A percentile compares a stretch with the other conserved stretches of the same genome.
Evolutionary conservation across 2,888 invertebrate genomes (phyloP).

Genomic region (Automeris io): DNA sequence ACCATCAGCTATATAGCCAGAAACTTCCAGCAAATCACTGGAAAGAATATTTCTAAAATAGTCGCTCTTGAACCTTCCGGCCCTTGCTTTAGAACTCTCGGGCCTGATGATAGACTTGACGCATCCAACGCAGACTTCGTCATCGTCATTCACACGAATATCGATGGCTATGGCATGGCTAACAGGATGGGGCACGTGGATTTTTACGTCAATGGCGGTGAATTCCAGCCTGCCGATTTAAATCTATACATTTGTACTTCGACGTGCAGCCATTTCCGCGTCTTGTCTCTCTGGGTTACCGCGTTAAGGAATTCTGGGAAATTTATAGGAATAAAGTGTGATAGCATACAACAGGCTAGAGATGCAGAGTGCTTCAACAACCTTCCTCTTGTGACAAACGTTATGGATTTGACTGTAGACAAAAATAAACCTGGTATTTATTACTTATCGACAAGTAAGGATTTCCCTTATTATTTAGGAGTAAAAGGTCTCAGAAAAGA

Average conservation of each 20-base stretch:
- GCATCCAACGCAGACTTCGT: slow-evolving; percentile 43
- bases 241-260: slow-evolving; percentile 48
- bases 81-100: slow-evolving; percentile 52
- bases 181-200: slow-evolving; percentile 61
- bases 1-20: slow-evolving; percentile 48
- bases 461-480: slow-evolving; percentile 56
- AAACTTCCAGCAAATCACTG: slow-evolving; percentile 47
- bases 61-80: slow-evolving; percentile 65
- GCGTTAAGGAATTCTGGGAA: slow-evolving; percentile 48
- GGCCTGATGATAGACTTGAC: slow-evolving; percentile 34
- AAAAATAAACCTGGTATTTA: slow-evolving; percentile 46
- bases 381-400: slow-evolving; percentile 38
- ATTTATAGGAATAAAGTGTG: slow-evolving; percentile 54
- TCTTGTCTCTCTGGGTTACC: slow-evolving; percentile 47
- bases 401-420: slow-evolving; percentile 45
- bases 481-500: slow-evolving; percentile 47
- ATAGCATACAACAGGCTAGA: slow-evolving; percentile 54
- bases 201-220: slow-evolving; percentile 63
- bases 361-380: slow-evolving; percentile 47
- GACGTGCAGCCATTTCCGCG: slow-evolving; percentile 62
- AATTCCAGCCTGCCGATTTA: slow-evolving; percentile 60
- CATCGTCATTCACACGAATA: slow-evolving; percentile 60
- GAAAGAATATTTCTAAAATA: slow-evolving; percentile 47
- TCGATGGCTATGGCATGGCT: slow-evolving; percentile 67
- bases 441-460: slow-evolving; percentile 50